Percentiles rank a stretch among this genome's conserved stretches.
phyloP scores from a whole-genome alignment of 2,888 invertebrate genomes.

The Steinernema carpocapsae region DNA sequence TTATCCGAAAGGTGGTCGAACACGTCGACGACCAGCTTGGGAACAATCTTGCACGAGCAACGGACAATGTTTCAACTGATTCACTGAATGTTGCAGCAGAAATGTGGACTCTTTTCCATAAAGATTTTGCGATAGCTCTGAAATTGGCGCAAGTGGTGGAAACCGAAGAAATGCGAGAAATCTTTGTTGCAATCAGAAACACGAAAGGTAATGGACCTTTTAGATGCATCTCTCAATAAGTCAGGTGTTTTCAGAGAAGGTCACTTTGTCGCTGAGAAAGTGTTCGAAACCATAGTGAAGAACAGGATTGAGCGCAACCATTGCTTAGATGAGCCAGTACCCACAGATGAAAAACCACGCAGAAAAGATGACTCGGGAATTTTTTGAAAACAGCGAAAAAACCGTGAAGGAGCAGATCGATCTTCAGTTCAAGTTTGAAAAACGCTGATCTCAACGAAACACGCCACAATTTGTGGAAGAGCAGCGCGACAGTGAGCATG shows the following conservation, averaged over 20 bases:
- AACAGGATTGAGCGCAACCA: background rate
- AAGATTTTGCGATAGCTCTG: background rate
- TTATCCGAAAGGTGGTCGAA: background rate
- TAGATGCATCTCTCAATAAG: too few relatives aligned
- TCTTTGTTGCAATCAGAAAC: background rate
- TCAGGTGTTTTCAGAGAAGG: slow-evolving; percentile 1
- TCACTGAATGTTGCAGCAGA: background rate
- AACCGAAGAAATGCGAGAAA: background rate
- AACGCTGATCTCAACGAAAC: background rate
- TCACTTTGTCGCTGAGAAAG: background rate
- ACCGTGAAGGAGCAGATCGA: background rate
- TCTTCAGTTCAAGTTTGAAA: background rate
- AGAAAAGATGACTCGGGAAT: background rate
- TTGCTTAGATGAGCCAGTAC: background rate
- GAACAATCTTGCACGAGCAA: background rate
- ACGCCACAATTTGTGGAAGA: background rate
- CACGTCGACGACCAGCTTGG: background rate
- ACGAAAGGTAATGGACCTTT: too few relatives aligned
- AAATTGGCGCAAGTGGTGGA: background rate
- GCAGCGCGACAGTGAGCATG: too few relatives aligned
- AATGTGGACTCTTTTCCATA: background rate
- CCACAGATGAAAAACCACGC: background rate
- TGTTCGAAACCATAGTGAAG: slow-evolving; percentile 1
- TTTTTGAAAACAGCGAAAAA: background rate
- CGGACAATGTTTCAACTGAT: background rate